These are phyloP conservation scores for Bryconaethiops microstoma DNA, from an alignment of 2,797 vertebrate genomes.

Conservation along the genomic window DNA sequence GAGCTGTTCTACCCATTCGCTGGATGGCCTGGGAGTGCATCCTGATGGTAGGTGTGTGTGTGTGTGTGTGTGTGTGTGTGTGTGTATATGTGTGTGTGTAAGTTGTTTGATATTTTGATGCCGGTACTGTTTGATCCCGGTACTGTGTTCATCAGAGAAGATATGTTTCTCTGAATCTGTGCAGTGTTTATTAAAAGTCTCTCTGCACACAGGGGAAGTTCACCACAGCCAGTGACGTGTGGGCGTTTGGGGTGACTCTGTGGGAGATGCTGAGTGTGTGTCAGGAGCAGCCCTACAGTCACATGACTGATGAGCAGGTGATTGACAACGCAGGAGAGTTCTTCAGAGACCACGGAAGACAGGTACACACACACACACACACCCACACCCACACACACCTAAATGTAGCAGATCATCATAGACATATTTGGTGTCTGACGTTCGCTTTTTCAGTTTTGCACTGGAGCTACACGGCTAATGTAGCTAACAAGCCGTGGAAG, in stretches of 20 bases:
- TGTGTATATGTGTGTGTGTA: neutral
- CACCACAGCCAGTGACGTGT: constrained; percentile 91
- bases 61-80: neutral
- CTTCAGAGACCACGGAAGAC: constrained; percentile 90
- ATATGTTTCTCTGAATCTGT: no score
- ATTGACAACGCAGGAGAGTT: constrained; percentile 95
- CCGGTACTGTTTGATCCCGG: no score
- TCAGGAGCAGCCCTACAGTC: constrained; percentile 91
- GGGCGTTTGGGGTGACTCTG: constrained; percentile 94
- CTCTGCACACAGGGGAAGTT: constrained; percentile 85
- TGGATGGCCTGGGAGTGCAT: constrained; percentile 99
- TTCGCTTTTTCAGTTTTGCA: no score
- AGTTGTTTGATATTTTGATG: no score
- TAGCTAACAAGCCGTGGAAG: no score
- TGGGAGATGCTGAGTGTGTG: constrained; percentile 96
- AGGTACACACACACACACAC: constrained; percentile 73
- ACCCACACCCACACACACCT: constrained; percentile 27
- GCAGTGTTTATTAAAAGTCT: no score
- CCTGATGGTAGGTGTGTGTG: constrained; percentile 81
- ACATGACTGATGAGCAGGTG: constrained; percentile 91
- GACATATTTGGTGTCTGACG: neutral
- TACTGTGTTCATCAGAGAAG: no score
- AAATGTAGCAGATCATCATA: no score
- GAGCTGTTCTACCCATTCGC: constrained; percentile 92
- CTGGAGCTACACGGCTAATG: no score